phyloP scores from a whole-genome alignment of 2,797 vertebrate species.

The Gadopsis bispinosus region DNA sequence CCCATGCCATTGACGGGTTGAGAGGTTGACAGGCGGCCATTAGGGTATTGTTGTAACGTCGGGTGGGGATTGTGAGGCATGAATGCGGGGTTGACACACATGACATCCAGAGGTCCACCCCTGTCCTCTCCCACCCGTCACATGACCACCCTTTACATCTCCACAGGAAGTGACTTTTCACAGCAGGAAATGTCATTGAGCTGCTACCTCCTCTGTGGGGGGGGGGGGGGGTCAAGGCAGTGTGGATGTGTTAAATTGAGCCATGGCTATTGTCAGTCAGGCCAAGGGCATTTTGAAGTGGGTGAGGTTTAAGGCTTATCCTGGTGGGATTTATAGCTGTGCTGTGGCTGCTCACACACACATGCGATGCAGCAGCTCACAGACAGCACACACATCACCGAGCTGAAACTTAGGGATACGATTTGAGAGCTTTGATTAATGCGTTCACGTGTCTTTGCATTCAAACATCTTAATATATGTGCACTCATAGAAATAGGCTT shows the following conservation, averaged over 20 bases:
- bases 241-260: slow-evolving; percentile 36
- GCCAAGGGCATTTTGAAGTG: slow-evolving; percentile 62
- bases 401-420: slow-evolving; percentile 21
- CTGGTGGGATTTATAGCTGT: slow-evolving; percentile 60
- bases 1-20: slow-evolving; percentile 36
- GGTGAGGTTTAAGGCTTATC: slow-evolving; percentile 65
- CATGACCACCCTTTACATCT: slow-evolving; percentile 22
- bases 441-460: slow-evolving; percentile 45
- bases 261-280: slow-evolving; percentile 55
- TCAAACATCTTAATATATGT: slow-evolving; percentile 45
- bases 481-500: slow-evolving; percentile 36
- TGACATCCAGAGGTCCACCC: slow-evolving; percentile 44
- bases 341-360: slow-evolving; percentile 31
- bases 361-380: slow-evolving; percentile 20
- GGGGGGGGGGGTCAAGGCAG: slow-evolving; percentile 25
- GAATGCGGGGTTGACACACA: slow-evolving; percentile 68
- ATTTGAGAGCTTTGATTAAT: slow-evolving; percentile 23
- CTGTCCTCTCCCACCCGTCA: slow-evolving; percentile 30
- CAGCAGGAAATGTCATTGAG: slow-evolving; percentile 28
- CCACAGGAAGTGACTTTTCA: slow-evolving; percentile 61
- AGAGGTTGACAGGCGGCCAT: slow-evolving; percentile 73
- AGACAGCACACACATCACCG: slow-evolving; percentile 17
- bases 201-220: slow-evolving; percentile 26
- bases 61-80: slow-evolving; percentile 56
- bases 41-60: slow-evolving; percentile 75